Evolutionary conservation across 2,113 vertebrate genomes (phyloP), one percentile per base, ranked within the genome.

Genomic region (Datnioides undecimradiatus): DNA sequence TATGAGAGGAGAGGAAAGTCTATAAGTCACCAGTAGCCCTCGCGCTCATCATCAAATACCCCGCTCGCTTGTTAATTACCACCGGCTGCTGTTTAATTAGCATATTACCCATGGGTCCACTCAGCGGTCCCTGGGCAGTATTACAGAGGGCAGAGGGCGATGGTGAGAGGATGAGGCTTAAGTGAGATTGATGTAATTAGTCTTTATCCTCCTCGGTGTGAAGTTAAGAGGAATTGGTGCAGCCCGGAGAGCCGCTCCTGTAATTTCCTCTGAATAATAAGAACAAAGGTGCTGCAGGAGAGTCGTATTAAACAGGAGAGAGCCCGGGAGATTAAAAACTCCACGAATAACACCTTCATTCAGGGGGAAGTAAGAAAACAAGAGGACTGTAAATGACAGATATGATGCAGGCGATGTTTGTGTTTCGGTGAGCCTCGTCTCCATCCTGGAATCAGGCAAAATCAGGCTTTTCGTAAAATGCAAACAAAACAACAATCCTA

Each of bases 171-270:
- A 60, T 1, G 17, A 36, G 68, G 76, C 83, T 84, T 87, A 84
- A 88, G 55, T 48, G 58, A 62, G 65, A 87, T 78, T 67, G 81
- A 78, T 86, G 79, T 88, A 85, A 93, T 91, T 83, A 85, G 71
- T 55, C 62, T 73, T 77, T 64, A 76, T 84, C 66, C 58, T 67
- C 70, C 43, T 66, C 43, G 23, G 21, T 55, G 59, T 49, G 60
- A 76, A 67, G 82, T 79, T 71, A 66, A 79, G 82, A 72, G 29
- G 58, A 76, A 64, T 0, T 7, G 65, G 29, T 49, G 29, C 14
- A n/a, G 59, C 64, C 62, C 62, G 54, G 36, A 78, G 59, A 59
- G 74, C 55, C 4, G 8, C 41, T 36, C 8, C 36, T 70, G 25
- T n/a, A 55, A 79, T 68, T 82, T 80, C 45, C 21, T 73, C 45